Base-by-base conservation (phyloP, 2,797 vertebrate genomes). In the Pterois miles region DNA sequence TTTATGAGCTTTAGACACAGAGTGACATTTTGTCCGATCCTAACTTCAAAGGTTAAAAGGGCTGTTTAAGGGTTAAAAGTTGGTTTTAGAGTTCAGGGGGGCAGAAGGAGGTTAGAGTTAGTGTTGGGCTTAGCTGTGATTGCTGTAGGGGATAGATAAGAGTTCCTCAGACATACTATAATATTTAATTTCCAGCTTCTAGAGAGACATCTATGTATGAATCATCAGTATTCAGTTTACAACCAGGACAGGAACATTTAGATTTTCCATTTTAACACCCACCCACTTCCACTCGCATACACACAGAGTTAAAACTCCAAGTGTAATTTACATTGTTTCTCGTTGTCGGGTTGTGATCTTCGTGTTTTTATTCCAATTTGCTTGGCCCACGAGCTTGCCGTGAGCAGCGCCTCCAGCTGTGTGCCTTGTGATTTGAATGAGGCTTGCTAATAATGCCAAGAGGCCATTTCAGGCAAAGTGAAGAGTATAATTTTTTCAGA, bases 401-500 rank as follows among this genome's bases (percentile, higher is more conserved):
- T 69, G 22, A 87, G 90, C 91, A 22, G 9, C 2, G 84, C 91
- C 88, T 90, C 82, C 73, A 91, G 92, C 90, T 80, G 71, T 81
- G 75, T 72, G 65, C 59, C 71, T 81, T 74, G 85, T 88, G 78
- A 83, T 82, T 84, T 88, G 83, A 89, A 73, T 65, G 50, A 68
- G 59, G 33, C 60, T 48, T 74, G 84, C 77, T 83, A 74, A 91
- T 89, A 96, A 78, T 75, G 68, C 84, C 65, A 84, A 71, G 62
- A 83, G 75, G 78, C 75, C 69, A 72, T 85, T 84, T 83, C 62
- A 78, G 73, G 57, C 48, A 73, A 81, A 78, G 48, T 71, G 65
- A 78, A 71, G 72, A 65, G 62, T 72, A 65, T 63, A 12, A 20
- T 81, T 74, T 63, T 50, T 64, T 60, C 11, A 69, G 50, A 74